Conservation (phyloP, 2,113 vertebrate genomes). For the Protobothrops mucrosquamatus region DNA sequence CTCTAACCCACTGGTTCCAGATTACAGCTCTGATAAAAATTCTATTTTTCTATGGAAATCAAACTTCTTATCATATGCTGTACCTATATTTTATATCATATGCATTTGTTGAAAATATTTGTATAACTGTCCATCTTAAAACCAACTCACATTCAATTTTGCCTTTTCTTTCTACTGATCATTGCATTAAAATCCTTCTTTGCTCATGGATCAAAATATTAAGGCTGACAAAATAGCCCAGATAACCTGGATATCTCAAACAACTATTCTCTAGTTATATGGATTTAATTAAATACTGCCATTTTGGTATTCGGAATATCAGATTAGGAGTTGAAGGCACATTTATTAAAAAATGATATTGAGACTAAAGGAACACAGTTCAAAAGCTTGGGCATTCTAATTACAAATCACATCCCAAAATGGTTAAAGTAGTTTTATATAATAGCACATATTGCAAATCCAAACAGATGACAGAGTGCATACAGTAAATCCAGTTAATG, state of each 20-base stretch:
- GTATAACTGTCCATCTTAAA: neutral
- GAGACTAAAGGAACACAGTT: neutral
- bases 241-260: neutral
- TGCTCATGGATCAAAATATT: neutral
- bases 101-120: neutral
- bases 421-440: neutral
- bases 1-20: neutral
- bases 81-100: neutral
- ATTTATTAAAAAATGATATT: neutral
- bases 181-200: neutral
- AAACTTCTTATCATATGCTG: neutral
- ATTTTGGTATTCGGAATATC: neutral
- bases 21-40: neutral
- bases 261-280: neutral
- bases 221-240: neutral
- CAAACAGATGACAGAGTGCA: neutral
- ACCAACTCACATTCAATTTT: neutral
- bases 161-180: neutral
- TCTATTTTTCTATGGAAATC: neutral
- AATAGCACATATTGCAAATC: neutral
- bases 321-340: neutral
- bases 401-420: neutral
- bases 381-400: neutral
- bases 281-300: neutral
- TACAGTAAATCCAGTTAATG: neutral